Evolutionary conservation across 1,140 invertebrate genomes (phyloP).

Genomic region (Cyrtorhinus lividipennis): DNA sequence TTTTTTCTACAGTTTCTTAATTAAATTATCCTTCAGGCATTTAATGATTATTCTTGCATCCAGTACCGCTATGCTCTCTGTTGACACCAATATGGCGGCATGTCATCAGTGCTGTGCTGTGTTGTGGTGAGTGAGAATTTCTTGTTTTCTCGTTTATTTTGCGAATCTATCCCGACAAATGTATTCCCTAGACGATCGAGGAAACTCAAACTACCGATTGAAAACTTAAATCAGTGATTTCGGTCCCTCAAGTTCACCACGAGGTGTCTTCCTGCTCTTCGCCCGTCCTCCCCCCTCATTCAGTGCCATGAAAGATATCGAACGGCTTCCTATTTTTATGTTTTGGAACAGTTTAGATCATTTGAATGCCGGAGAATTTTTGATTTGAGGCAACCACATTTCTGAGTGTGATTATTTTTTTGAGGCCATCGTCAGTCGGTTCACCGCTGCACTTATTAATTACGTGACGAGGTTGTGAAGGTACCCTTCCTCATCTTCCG

Average conservation of each 20-base stretch:
- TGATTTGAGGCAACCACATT: no score
- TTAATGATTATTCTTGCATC: neutral
- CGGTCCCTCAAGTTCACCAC: neutral
- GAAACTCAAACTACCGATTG: neutral
- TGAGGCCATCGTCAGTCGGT: neutral
- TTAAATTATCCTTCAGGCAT: no score
- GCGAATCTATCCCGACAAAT: neutral
- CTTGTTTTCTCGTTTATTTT: constrained; percentile 13
- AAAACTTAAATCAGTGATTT: neutral
- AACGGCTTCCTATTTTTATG: no score
- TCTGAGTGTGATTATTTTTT: no score
- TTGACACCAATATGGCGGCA: constrained; percentile 64
- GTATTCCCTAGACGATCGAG: neutral
- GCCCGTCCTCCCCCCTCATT: neutral
- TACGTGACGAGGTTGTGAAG: no score
- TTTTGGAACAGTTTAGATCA: no score
- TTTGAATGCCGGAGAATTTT: no score
- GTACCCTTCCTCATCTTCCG: no score
- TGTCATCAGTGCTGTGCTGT: constrained; percentile 88
- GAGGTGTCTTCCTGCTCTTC: neutral
- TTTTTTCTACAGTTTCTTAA: no score
- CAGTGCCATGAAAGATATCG: neutral
- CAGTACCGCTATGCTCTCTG: constrained; percentile 5
- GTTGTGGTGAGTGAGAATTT: constrained; percentile 54
- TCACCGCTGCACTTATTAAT: neutral